Evolutionary conservation across 2,113 vertebrate species (phyloP).

Genomic region (Neolamprologus tretocephalus): DNA sequence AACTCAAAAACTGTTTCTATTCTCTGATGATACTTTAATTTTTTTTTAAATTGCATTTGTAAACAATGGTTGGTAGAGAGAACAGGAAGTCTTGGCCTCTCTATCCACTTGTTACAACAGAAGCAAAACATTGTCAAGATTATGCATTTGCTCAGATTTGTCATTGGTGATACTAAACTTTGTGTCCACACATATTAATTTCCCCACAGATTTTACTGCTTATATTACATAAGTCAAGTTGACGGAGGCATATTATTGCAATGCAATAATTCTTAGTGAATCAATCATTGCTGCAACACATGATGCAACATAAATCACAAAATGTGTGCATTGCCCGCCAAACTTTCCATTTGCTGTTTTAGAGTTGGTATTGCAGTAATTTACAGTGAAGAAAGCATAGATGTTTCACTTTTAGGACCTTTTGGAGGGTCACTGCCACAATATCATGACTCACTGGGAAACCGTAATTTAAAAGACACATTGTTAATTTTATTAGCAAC

Average conservation of each 20-base stretch:
- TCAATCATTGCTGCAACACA: background rate
- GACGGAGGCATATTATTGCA: background rate
- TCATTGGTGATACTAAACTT: background rate
- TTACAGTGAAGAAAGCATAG: background rate
- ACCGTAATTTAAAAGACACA: background rate
- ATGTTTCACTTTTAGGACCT: background rate
- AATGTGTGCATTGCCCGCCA: fast-evolving
- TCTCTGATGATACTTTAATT: background rate
- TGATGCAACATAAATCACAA: background rate
- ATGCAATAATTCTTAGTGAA: background rate
- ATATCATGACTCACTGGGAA: background rate
- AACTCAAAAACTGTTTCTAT: background rate
- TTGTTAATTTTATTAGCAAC: background rate
- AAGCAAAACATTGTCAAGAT: background rate
- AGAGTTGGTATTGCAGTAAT: background rate
- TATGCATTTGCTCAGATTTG: background rate
- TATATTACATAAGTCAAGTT: background rate
- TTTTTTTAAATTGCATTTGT: background rate
- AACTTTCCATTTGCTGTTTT: background rate
- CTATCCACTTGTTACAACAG: background rate
- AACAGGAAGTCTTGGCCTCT: background rate
- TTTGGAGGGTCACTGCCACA: background rate
- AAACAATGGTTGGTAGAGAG: background rate
- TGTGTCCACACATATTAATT: background rate
- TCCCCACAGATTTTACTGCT: background rate